These are phyloP conservation scores for Ceraclea dissimilis DNA, from an alignment of 2,888 invertebrate species.

Conservation along the genomic window DNA sequence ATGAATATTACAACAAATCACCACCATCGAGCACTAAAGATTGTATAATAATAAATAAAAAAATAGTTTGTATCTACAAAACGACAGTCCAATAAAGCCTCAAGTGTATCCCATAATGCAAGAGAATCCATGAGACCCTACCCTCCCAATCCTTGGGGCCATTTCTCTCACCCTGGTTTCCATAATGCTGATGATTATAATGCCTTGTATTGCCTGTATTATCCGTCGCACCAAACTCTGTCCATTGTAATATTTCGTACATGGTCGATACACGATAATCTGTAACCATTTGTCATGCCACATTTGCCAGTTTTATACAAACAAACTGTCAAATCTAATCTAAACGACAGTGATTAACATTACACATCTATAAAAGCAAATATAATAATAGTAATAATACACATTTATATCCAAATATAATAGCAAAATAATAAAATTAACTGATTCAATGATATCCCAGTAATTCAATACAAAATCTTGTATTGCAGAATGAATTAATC, in stretches of 20 bases:
- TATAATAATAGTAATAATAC: too few species aligned
- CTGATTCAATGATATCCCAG: too few species aligned
- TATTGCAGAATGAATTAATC: too few species aligned
- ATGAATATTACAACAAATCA: too few species aligned
- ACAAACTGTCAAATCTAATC: background rate
- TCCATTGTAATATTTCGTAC: conserved; percentile 68
- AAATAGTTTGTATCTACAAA: conserved; percentile 13
- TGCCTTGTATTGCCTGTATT: background rate
- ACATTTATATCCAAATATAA: too few species aligned
- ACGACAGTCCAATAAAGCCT: conserved; percentile 14
- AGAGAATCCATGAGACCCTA: background rate
- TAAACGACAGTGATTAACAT: too few species aligned
- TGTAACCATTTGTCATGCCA: conserved; percentile 33
- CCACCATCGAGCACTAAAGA: too few species aligned
- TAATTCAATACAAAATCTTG: too few species aligned
- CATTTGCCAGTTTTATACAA: conserved; percentile 15
- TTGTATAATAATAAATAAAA: too few species aligned
- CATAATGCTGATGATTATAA: conserved; percentile 4
- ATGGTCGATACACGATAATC: conserved; percentile 62
- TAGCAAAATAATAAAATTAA: too few species aligned
- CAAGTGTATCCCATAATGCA: conserved; percentile 11
- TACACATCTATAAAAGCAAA: too few species aligned
- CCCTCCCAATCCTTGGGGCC: background rate
- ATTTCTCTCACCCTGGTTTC: conserved; percentile 25
- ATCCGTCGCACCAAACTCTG: conserved; percentile 25